A percentile compares a stretch with the other conserved stretches of the same genome.
These are phyloP conservation scores for Gymnobelideus leadbeateri DNA, from an alignment of 2,113 vertebrate genomes.

Conservation along the genomic window DNA sequence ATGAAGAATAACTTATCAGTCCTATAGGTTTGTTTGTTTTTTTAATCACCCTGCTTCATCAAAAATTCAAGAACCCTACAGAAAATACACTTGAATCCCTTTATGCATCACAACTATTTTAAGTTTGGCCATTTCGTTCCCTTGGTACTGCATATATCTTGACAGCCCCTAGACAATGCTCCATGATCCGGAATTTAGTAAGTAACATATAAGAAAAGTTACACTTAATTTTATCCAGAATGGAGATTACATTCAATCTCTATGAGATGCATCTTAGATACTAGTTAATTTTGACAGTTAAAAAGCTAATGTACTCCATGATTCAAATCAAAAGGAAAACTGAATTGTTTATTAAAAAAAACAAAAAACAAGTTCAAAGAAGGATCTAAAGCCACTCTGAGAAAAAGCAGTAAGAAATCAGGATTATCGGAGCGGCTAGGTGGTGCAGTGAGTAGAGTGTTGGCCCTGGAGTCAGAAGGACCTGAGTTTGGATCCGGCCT, in stretches of 20 bases:
- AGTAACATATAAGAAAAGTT: conserved; percentile 53
- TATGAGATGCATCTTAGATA: background rate
- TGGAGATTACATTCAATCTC: background rate
- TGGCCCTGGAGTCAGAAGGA: too few relatives aligned
- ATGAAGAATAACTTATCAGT: conserved; percentile 61
- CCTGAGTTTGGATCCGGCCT: too few relatives aligned
- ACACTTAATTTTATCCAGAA: conserved; percentile 55
- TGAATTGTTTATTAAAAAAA: conserved; percentile 51
- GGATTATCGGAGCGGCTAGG: too few relatives aligned
- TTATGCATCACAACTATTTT: conserved; percentile 44
- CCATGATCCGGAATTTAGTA: conserved; percentile 41
- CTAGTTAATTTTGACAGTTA: background rate
- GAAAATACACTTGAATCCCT: conserved; percentile 22
- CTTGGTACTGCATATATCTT: conserved; percentile 44
- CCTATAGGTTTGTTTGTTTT: conserved; percentile 26
- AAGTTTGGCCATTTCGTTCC: conserved; percentile 52
- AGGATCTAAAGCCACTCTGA: conserved; percentile 61
- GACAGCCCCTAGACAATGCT: conserved; percentile 30
- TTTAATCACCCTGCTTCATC: conserved; percentile 28
- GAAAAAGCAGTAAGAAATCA: conserved; percentile 67
- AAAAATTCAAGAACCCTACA: conserved; percentile 54
- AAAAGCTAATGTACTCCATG: background rate
- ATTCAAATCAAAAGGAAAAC: conserved; percentile 60
- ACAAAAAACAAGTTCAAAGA: conserved; percentile 60
- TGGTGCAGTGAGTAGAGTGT: too few relatives aligned